These are phyloP conservation scores for Bombus waltoni DNA, from an alignment of 1,140 invertebrate species.

Conservation along the genomic window DNA sequence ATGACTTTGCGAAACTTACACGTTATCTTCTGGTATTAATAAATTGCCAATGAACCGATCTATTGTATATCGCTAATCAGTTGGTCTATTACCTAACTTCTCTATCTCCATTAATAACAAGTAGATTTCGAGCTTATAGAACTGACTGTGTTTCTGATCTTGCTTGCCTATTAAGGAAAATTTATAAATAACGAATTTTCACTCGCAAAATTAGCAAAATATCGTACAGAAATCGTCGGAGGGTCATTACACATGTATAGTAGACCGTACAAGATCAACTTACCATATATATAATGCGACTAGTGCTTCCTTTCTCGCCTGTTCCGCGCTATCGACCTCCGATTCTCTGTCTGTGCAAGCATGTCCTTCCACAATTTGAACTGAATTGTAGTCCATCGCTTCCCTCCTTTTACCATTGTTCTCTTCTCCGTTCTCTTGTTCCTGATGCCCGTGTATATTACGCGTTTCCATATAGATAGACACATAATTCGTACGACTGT, in stretches of 20 bases:
- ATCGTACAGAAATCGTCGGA: neutral
- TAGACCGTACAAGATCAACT: constrained; percentile 20
- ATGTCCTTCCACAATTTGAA: constrained; percentile 40
- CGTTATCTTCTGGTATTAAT: too few species aligned
- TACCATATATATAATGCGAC: constrained; percentile 61
- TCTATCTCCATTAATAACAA: neutral
- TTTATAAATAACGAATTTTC: neutral
- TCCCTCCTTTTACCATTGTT: constrained; percentile 21
- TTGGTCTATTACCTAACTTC: too few species aligned
- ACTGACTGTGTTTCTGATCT: neutral
- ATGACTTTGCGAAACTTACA: neutral
- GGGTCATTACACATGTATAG: neutral
- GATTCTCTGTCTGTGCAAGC: neutral
- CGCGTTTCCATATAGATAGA: neutral
- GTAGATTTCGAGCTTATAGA: neutral
- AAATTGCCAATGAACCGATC: neutral
- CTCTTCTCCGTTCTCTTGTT: constrained; percentile 22
- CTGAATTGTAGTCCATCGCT: constrained; percentile 19
- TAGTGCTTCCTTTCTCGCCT: constrained; percentile 21
- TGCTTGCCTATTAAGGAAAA: neutral
- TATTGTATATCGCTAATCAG: too few species aligned
- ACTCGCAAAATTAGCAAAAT: neutral
- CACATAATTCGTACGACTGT: constrained; percentile 7
- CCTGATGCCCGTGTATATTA: neutral
- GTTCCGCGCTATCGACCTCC: constrained; percentile 32